Evolutionary conservation across 1,140 invertebrate species (phyloP), one percentile per base, ranked within the genome.

Genomic region (Ptiloglossa arizonensis): DNA sequence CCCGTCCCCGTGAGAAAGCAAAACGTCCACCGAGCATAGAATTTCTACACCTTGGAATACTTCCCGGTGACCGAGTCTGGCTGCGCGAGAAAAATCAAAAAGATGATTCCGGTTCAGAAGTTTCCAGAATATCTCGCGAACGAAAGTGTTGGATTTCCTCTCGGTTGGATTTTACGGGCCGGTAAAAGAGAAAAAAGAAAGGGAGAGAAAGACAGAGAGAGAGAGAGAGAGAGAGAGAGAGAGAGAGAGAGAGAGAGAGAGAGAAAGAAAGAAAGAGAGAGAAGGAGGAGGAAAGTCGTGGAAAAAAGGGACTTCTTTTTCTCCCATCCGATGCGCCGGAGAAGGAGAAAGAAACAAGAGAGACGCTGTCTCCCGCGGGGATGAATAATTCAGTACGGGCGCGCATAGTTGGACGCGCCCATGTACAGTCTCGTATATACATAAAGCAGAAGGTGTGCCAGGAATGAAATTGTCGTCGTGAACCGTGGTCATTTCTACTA

Each of bases 341-440:
- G 63, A 79, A 50, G 50, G 52, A 72, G 67, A 69, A 72, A 75
- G 50, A 77, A 68, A 64, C 64, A 60, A 80, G 62, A 79, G 78
- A 67, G 50, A 77, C 41, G 48, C 44, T 79, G 72, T 77, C 66
- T 80, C 66, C 46, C 52, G 56, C 54, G 72, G 71, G 80, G 83
- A 91, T 92, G 89, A 91, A 91, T 92, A 88, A 92, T 92, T 91
- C 89, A 91, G 81, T 48, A 85, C 86, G 81, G 63, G 82, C 71
- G 81, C 78, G 82, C 77, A 89, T 89, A 90, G 88, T 90, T 87
- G 89, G 90, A 91, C 90, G 90, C 90, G 79, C 90, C 90, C 90
- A 92, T 89, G 87, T 88, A 88, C 83, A 88, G 79, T 81, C 80
- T n/a, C 63, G 67, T 85, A 82, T 82, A 66, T 82, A 85, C 83